Evolutionary conservation across 2,113 vertebrate genomes (phyloP).

Genomic region (Lonchura striata): DNA sequence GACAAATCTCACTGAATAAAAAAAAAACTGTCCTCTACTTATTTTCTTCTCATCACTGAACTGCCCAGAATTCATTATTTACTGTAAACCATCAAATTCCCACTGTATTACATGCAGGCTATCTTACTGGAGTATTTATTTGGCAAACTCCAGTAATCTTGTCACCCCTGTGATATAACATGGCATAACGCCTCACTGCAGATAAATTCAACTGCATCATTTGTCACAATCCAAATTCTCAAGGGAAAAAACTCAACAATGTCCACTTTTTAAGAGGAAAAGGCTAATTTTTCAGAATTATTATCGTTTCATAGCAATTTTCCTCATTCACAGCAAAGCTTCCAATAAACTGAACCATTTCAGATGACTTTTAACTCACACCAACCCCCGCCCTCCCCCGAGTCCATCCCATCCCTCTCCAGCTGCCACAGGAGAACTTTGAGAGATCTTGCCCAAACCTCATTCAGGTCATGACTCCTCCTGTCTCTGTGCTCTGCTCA

Average conservation of each 20-base stretch:
- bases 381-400: rapidly evolving
- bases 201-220: background rate
- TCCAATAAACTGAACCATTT: background rate
- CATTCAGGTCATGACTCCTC: background rate
- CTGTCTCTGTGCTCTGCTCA: background rate
- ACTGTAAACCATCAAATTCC: background rate
- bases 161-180: background rate
- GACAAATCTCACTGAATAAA: background rate
- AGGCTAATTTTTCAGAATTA: background rate
- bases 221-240: background rate
- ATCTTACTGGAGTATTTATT: background rate
- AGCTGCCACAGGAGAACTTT: rapidly evolving
- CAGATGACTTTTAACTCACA: background rate
- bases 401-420: background rate
- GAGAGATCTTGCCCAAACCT: background rate
- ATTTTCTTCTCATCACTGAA: background rate
- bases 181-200: background rate
- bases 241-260: background rate
- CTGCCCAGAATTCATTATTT: background rate
- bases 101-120: background rate
- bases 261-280: background rate
- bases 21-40: background rate
- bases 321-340: background rate
- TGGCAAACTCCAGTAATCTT: background rate
- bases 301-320: background rate